Evolutionary conservation across 2,888 invertebrate species (phyloP).

Genomic region (Pherbina coryleti): DNA sequence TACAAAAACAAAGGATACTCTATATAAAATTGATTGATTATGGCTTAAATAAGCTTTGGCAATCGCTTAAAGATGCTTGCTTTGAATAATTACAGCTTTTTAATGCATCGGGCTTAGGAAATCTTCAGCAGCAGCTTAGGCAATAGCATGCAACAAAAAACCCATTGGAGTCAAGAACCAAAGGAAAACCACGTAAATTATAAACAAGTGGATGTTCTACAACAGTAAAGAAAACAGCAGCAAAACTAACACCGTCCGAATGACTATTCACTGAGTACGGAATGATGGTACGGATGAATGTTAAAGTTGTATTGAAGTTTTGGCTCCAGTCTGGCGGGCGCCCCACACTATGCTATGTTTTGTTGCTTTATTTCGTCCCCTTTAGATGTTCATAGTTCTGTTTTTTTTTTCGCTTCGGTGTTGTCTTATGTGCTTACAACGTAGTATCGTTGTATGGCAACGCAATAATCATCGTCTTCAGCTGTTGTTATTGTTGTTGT

Average conservation of each 20-base stretch:
- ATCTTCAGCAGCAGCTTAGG: neutral
- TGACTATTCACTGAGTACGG: too few species aligned
- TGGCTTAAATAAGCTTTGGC: too few species aligned
- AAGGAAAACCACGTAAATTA: neutral
- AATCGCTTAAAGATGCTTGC: too few species aligned
- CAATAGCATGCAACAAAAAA: neutral
- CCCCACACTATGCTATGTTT: conserved; percentile 18
- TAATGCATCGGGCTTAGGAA: too few species aligned
- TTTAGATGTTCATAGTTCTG: neutral
- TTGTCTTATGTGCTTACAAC: conserved; percentile 21
- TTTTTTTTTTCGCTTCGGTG: conserved; percentile 1
- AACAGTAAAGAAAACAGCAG: neutral
- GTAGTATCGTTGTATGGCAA: conserved; percentile 1
- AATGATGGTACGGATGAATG: neutral
- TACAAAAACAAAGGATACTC: too few species aligned
- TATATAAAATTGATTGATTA: too few species aligned
- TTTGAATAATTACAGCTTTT: too few species aligned
- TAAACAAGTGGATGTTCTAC: neutral
- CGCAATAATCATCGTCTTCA: conserved; percentile 26
- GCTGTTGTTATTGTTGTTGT: conserved; percentile 6
- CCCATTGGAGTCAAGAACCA: conserved; percentile 1
- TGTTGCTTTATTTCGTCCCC: conserved; percentile 10
- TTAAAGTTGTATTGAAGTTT: conserved; percentile 18
- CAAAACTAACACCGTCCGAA: neutral
- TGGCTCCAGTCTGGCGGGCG: conserved; percentile 36